Evolutionary conservation across 2,797 vertebrate genomes (phyloP), one percentile per base, ranked within the genome.

Genomic region (Amblyopsis hoosieri): DNA sequence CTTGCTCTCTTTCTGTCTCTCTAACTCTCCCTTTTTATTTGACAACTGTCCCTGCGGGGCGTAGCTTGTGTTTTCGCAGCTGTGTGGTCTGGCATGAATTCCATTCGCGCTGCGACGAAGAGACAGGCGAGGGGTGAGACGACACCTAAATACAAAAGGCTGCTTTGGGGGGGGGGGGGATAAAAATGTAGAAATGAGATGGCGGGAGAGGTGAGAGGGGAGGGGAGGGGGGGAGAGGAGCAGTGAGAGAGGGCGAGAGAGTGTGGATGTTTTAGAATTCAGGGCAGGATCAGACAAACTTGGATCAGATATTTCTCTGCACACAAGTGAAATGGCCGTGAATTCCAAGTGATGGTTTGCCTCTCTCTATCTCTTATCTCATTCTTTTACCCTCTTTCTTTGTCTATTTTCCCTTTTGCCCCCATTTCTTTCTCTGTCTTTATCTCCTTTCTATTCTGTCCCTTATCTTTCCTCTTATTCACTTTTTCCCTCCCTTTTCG

Each of bases 221-320:
- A 42, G 66, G 79, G 64, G 73, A 48, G 45, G n/a, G 57, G n/a
- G 9, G 13, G 56, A 9, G 56, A 31, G 52, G 12, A 19, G 12
- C 10, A 59, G 72, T 57, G 29, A 45, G 12, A 19, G 12, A 2
- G 10, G 4, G 6, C 13, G 4, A 19, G 51, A 31, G 17, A 33
- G 2, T 12, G 8, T 46, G 72, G 66, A 60, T 76, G 55, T 82
- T 85, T 84, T 77, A 68, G 66, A 76, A 87, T 86, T 85, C 84
- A 76, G 80, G 78, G 73, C 84, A 82, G 79, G 75, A 87, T 87
- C 82, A 83, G 60, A 75, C 58, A 71, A 86, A 84, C 75, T 79
- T 78, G 78, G 82, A 79, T 85, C 79, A 73, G 75, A 84, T 80
- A 49, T 79, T 64, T 83, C 80, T 87, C 75, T 37, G 72, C 78